Evolutionary conservation across 2,113 vertebrate species (phyloP), one percentile per base, ranked within the genome.

Genomic region (Crotalus horridus): DNA sequence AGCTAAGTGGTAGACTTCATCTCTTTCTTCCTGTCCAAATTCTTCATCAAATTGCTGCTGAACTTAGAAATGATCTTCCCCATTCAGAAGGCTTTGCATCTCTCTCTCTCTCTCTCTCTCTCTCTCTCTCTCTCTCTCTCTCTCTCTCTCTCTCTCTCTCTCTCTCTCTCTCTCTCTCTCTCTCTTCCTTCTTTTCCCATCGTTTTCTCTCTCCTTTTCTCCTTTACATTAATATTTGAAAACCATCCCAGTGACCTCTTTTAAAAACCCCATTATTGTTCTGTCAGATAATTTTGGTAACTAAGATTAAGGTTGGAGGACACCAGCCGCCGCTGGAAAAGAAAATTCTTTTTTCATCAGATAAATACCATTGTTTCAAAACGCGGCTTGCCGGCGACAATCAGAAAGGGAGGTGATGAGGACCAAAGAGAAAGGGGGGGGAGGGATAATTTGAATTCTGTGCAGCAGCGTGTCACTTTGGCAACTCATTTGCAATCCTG

Each of bases 51-150:
- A 89, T 53, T 91, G 90, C 64, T 20, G 54, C 89, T 90, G 43
- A 88, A 64, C 43, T 93, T 90, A 13, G 17, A 94, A 94, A 94
- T 46, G 59, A 58, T 92, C 56, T 93, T 91, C 91, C 56, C 91
- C 29, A 2, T 26, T 59, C 15, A 87, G 64, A 7, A 29, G 58
- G 61, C 0, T 48, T 29, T 51, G 29, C 26, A 20, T n/a, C 24
- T 29, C 48, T 24, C 1, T 85, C 46, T 87, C 3, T n/a, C n/a
- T n/a, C n/a, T n/a, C n/a, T n/a, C n/a, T n/a, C n/a, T n/a, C n/a
- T n/a, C n/a, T n/a, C n/a, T n/a, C n/a, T n/a, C n/a, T n/a, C n/a
- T n/a, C 46, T 29, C 46, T 29, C 48, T 24, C 1, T 85, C 46
- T 29, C 46, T 29, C 48, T 24, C 1, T 85, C 46, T 29, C 23